Evolutionary conservation across 2,113 vertebrate species (phyloP).

Genomic region (Suricata suricatta): DNA sequence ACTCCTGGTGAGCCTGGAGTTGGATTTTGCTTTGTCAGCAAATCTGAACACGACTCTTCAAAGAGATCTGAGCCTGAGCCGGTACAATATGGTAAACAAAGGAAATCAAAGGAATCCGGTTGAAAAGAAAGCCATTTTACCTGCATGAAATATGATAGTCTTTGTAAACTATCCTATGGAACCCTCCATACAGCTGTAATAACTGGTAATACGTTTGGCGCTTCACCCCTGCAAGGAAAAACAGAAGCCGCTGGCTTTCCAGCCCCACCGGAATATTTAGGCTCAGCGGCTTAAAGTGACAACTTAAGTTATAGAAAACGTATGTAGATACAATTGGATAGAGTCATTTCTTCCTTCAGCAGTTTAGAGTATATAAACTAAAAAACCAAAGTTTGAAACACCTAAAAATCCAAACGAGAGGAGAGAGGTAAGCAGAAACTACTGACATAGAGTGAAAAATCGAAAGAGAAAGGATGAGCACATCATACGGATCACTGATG

Average conservation of each 20-base stretch:
- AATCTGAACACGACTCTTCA: not conserved
- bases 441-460: not conserved
- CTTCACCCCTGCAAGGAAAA: not conserved
- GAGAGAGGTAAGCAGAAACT: not conserved
- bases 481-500: not conserved
- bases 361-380: not conserved
- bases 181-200: not conserved
- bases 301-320: constrained; percentile 43
- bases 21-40: not conserved
- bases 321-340: constrained; percentile 20
- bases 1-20: no score
- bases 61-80: not conserved
- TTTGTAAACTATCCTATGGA: not conserved
- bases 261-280: not conserved
- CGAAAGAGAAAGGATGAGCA: not conserved
- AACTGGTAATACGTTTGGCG: not conserved
- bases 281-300: not conserved
- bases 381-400: not conserved
- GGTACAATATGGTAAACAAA: no score
- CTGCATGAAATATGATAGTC: not conserved
- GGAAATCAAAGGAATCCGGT: not conserved
- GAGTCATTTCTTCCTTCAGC: not conserved
- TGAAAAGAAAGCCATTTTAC: not conserved
- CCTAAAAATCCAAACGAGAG: not conserved
- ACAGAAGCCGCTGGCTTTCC: not conserved